phyloP scores from a whole-genome alignment of 2,888 invertebrate genomes.

The Autographa gamma region DNA sequence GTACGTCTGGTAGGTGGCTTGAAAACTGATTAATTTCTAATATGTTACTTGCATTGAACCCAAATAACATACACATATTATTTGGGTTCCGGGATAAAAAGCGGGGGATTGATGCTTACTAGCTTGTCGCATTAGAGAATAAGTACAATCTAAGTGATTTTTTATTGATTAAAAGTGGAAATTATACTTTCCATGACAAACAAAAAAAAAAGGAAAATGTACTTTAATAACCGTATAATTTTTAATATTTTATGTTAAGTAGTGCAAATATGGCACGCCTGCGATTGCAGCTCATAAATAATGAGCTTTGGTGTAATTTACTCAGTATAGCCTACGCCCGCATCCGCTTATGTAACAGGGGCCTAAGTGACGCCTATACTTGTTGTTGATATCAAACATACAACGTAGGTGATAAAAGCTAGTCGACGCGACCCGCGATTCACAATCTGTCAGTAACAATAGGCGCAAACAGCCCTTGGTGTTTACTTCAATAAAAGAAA shows the following conservation, averaged over 20 bases:
- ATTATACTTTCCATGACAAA: too few species aligned
- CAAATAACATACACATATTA: too few species aligned
- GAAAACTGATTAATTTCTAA: too few species aligned
- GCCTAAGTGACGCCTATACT: slow-evolving; percentile 19
- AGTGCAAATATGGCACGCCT: not conserved
- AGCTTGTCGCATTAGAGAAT: too few species aligned
- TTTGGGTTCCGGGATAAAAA: too few species aligned
- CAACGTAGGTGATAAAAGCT: slow-evolving; percentile 32
- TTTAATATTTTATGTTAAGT: not conserved
- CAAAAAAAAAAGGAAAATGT: too few species aligned
- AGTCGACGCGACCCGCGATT: slow-evolving; percentile 14
- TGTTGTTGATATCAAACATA: slow-evolving; percentile 32
- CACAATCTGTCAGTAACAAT: slow-evolving; percentile 26
- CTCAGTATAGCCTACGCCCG: slow-evolving; percentile 7
- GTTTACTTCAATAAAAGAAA: slow-evolving; percentile 50
- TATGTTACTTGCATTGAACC: too few species aligned
- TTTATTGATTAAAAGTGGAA: too few species aligned
- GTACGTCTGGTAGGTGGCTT: too few species aligned
- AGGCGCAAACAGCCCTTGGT: slow-evolving; percentile 17
- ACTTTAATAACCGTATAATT: too few species aligned
- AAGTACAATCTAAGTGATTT: too few species aligned
- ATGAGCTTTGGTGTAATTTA: slow-evolving; percentile 11
- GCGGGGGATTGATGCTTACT: too few species aligned
- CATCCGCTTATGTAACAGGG: slow-evolving; percentile 14
- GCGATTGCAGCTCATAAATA: not conserved